Evolutionary conservation across 2,888 invertebrate genomes (phyloP), one percentile per base, ranked within the genome.

Genomic region (Eucera pruinosa): DNA sequence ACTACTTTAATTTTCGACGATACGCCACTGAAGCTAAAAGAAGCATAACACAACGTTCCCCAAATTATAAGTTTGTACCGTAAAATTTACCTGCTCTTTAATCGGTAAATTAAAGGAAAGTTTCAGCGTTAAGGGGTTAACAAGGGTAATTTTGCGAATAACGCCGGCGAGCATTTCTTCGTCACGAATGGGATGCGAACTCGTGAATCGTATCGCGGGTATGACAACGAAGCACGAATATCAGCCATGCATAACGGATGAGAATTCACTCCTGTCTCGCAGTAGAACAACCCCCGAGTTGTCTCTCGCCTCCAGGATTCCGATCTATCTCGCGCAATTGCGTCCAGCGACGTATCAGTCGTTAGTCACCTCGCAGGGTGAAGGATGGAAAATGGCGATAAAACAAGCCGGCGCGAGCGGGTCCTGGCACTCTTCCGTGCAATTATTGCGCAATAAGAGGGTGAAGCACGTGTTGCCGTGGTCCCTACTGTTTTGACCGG

Each of bases 371-470:
- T 73, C 25, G 58, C 48, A 39, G 67, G 62, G 43, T 71, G 78
- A 82, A 78, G 75, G 80, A 80, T 74, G 67, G 84, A 84, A 84
- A 84, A 78, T 62, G 72, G 68, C 70, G 74, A 82, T 84, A 75
- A 83, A 84, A 69, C 80, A 55, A 64, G 30, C 64, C 52, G 64
- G 48, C 55, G 52, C 52, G 69, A 74, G 66, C 61, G 80, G 11
- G 50, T 64, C 60, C 58, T 71, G 77, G 67, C 77, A 75, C 70
- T 82, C 85, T 85, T 82, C 67, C 75, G 67, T 66, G 80, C 85
- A 85, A 84, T 84, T 84, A 85, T 82, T 85, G 65, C 80, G 80
- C 82, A 77, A 84, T 83, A 84, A 69, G 71, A 60, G 84, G 81
- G 54, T 43, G 82, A 61, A 74, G 66, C 80, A 62, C 82, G 72